phyloP scores from a whole-genome alignment of 2,113 vertebrate genomes.

The Bubo scandiacus region DNA sequence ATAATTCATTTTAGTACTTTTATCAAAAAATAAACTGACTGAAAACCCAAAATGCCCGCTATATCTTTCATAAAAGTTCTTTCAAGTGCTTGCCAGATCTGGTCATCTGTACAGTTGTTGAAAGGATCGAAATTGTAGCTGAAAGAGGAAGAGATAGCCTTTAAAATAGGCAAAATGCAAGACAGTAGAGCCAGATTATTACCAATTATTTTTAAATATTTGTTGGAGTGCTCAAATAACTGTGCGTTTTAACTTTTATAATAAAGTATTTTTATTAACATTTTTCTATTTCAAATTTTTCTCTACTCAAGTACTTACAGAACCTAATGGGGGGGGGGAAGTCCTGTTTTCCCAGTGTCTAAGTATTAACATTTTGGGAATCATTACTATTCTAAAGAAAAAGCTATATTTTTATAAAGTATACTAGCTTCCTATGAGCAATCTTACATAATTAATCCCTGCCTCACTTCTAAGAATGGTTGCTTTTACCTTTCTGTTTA shows the following conservation, averaged over 20 bases:
- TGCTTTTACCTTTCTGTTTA: neutral
- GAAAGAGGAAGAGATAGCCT: neutral
- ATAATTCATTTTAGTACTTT: neutral
- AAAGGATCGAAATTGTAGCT: slow-evolving; percentile 82
- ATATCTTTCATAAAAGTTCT: slow-evolving; percentile 79
- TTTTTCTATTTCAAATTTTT: neutral
- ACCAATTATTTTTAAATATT: neutral
- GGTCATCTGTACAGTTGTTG: slow-evolving; percentile 67
- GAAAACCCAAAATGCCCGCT: slow-evolving; percentile 44
- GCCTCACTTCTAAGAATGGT: neutral
- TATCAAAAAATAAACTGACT: neutral
- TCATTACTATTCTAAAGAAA: neutral
- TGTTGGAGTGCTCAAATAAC: neutral
- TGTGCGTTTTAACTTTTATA: neutral
- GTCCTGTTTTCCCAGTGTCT: neutral
- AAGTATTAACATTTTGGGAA: neutral
- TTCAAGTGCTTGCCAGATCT: slow-evolving; percentile 78
- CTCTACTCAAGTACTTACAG: neutral
- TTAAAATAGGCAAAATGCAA: neutral
- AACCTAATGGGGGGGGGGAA: neutral
- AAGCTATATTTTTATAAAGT: neutral
- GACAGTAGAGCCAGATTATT: neutral
- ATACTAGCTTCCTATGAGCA: neutral
- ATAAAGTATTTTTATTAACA: neutral
- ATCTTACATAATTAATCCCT: neutral